A percentile compares a stretch with the other conserved stretches of the same genome.
Conservation (phyloP, 2,797 vertebrate genomes). For the Cygnus olor region DNA sequence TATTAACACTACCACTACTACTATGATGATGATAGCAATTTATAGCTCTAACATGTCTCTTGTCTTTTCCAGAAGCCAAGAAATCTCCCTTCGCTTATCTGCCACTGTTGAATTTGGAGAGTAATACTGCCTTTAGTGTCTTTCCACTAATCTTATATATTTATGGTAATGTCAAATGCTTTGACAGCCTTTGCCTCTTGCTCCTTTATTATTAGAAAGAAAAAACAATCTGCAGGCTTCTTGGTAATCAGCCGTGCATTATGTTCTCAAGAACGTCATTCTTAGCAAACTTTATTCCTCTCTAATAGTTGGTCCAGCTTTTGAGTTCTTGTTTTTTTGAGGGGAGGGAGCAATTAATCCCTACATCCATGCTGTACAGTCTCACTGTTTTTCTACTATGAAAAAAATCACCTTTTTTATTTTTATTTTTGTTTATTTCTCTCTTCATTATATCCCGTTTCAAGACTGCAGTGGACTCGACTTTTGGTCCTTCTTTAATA, state of each 20-base stretch:
- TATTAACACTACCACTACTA: not conserved
- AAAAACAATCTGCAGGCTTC: not conserved
- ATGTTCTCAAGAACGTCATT: not conserved
- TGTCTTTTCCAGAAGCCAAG: not conserved
- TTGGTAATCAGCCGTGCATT: not conserved
- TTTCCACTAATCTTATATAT: slow-evolving; percentile 6
- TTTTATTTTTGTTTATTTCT: not conserved
- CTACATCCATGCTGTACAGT: not conserved
- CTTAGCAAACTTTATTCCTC: not conserved
- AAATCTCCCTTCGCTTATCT: not conserved
- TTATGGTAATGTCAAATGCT: not conserved
- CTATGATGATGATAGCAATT: not conserved
- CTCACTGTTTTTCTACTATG: not conserved
- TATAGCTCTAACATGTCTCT: not conserved
- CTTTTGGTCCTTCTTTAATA: not conserved
- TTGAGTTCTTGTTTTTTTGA: not conserved
- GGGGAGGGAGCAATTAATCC: not conserved
- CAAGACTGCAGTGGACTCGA: not conserved
- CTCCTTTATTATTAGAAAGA: not conserved
- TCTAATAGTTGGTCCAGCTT: not conserved
- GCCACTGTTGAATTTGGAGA: not conserved
- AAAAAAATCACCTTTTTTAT: not conserved
- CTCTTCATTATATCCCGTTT: not conserved
- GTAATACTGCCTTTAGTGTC: not conserved
- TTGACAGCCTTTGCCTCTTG: not conserved